Percentiles rank a stretch among this genome's conserved stretches.
These are phyloP conservation scores for Scomber colias DNA, from an alignment of 2,113 vertebrate genomes.

Conservation along the genomic window DNA sequence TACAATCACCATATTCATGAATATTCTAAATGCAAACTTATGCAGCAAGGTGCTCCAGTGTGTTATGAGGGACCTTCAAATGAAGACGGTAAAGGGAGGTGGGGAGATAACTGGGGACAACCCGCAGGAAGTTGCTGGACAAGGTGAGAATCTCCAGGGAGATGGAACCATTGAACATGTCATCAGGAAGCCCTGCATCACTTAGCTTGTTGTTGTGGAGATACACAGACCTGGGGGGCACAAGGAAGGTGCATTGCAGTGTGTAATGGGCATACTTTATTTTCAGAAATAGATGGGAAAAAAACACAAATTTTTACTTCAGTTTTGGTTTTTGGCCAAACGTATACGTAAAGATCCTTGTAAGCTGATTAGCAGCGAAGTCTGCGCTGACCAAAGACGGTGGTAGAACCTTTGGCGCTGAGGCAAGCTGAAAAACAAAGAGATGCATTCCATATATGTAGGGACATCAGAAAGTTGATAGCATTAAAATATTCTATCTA, in stretches of 20 bases:
- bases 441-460: background rate
- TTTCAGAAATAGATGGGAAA: rapidly evolving
- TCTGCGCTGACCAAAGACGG: conserved; percentile 94
- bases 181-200: conserved; percentile 91
- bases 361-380: conserved; percentile 96
- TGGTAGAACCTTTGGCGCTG: conserved; percentile 92
- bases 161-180: conserved; percentile 93
- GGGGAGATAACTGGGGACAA: conserved; percentile 93
- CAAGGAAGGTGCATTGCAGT: background rate
- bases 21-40: background rate
- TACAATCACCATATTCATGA: background rate
- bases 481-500: no score
- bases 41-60: background rate
- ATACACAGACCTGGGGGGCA: conserved; percentile 91
- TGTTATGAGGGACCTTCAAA: conserved; percentile 87
- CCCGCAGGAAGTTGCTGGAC: conserved; percentile 97
- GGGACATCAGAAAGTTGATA: no score
- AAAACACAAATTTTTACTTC: conserved; percentile 84
- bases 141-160: conserved; percentile 95
- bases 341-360: conserved; percentile 93
- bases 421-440: conserved; percentile 87
- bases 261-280: background rate
- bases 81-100: conserved; percentile 92
- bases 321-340: conserved; percentile 96
- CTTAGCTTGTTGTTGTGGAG: conserved; percentile 98